phyloP scores from a whole-genome alignment of 2,113 vertebrate species.

The Turnix velox region DNA sequence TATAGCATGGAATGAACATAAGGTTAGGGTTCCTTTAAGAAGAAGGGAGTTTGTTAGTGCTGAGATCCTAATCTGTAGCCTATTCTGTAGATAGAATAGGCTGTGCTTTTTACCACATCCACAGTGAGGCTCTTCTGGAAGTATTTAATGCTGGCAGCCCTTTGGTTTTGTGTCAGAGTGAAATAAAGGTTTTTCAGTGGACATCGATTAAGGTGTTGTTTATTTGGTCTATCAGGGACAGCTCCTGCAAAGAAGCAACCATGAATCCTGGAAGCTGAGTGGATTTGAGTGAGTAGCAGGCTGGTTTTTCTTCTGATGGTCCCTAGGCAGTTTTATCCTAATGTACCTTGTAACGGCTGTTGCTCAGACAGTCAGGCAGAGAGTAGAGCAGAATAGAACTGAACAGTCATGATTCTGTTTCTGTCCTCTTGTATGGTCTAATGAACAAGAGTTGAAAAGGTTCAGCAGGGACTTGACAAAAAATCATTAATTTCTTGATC shows the following conservation, averaged over 20 bases:
- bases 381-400: neutral
- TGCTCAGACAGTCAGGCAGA: neutral
- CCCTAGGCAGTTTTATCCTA: neutral
- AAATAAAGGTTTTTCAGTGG: neutral
- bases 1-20: neutral
- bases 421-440: neutral
- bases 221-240: neutral
- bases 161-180: neutral
- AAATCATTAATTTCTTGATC: neutral
- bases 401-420: neutral
- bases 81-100: rapidly evolving
- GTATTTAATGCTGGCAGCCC: neutral
- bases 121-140: neutral
- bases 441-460: neutral
- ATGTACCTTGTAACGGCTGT: neutral
- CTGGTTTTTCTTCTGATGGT: neutral
- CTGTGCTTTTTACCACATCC: neutral
- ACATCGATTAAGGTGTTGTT: neutral
- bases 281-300: neutral
- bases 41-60: neutral
- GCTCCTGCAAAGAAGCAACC: neutral
- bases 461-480: neutral
- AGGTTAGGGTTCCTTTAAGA: neutral
- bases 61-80: neutral
- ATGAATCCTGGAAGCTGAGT: neutral